phyloP scores from a whole-genome alignment of 2,797 vertebrate genomes.

The Echeneis naucrates region DNA sequence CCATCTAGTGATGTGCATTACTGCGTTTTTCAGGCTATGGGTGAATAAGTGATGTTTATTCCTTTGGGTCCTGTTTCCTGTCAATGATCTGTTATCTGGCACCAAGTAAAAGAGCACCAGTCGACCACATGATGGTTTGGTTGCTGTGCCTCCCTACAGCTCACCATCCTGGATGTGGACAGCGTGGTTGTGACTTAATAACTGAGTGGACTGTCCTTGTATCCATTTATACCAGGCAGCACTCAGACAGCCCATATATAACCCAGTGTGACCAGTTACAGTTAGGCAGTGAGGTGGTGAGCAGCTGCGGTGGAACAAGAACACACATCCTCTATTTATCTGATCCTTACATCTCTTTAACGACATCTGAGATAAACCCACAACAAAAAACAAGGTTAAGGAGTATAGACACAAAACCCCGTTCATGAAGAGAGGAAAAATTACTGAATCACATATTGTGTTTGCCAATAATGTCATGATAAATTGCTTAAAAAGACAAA shows the following conservation, averaged over 20 bases:
- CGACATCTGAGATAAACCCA: slow-evolving; percentile 21
- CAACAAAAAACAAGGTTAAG: background rate
- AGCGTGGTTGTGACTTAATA: slow-evolving; percentile 79
- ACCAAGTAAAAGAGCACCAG: slow-evolving; percentile 39
- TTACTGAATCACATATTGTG: background rate
- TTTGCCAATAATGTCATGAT: no score
- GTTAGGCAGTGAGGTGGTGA: slow-evolving; percentile 29
- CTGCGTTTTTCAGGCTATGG: background rate
- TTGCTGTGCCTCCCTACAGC: slow-evolving; percentile 51
- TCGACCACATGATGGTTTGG: slow-evolving; percentile 56
- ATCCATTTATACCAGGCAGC: slow-evolving; percentile 73
- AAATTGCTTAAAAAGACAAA: no score
- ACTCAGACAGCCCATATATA: slow-evolving; percentile 62
- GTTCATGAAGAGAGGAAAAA: background rate
- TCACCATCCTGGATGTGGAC: slow-evolving; percentile 77
- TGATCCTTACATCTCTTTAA: slow-evolving; percentile 34
- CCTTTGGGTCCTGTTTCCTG: slow-evolving; percentile 19
- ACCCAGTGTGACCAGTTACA: slow-evolving; percentile 48
- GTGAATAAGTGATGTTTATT: slow-evolving; percentile 1
- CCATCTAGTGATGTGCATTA: background rate
- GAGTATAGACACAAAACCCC: background rate
- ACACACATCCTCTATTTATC: slow-evolving; percentile 30
- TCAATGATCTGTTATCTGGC: slow-evolving; percentile 47
- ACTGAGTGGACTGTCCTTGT: slow-evolving; percentile 70
- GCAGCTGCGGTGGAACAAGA: slow-evolving; percentile 21